phyloP scores from a whole-genome alignment of 2,888 invertebrate genomes.

The Nineta flava region DNA sequence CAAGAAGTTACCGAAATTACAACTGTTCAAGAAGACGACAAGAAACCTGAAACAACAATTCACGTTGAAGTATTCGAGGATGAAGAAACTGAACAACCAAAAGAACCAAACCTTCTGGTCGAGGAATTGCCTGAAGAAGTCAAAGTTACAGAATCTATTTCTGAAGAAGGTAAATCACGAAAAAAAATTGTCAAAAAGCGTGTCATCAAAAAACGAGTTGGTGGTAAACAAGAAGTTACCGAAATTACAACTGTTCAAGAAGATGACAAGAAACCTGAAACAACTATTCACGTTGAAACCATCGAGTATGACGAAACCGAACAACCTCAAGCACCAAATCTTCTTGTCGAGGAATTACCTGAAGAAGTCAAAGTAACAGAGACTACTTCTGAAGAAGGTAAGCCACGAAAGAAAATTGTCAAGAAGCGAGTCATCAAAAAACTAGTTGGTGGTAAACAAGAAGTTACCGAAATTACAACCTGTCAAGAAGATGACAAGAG shows the following conservation, averaged over 20 bases:
- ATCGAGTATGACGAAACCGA: slow-evolving; percentile 21
- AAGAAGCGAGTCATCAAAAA: slow-evolving; percentile 20
- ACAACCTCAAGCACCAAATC: slow-evolving; percentile 9
- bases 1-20: slow-evolving; percentile 29
- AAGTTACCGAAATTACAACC: slow-evolving; percentile 23
- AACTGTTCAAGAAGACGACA: slow-evolving; percentile 29
- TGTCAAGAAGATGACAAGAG: slow-evolving; percentile 18
- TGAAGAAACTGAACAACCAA: slow-evolving; percentile 19
- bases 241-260: slow-evolving; percentile 15
- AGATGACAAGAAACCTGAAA: slow-evolving; percentile 11
- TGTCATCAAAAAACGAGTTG: slow-evolving; percentile 18
- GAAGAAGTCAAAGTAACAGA: slow-evolving; percentile 17
- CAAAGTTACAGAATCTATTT: slow-evolving; percentile 22
- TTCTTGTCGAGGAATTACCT: slow-evolving; percentile 15
- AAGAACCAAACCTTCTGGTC: slow-evolving; percentile 15
- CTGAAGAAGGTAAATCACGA: slow-evolving; percentile 19
- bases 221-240: slow-evolving; percentile 17
- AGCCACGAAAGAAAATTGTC: slow-evolving; percentile 11
- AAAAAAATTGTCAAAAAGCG: slow-evolving; percentile 19
- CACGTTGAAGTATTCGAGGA: slow-evolving; percentile 22
- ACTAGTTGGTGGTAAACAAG: slow-evolving; percentile 18
- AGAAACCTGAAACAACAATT: slow-evolving; percentile 26
- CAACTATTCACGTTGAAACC: slow-evolving; percentile 9
- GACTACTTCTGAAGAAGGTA: slow-evolving; percentile 15
- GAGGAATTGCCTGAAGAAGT: slow-evolving; percentile 27